phyloP scores from a whole-genome alignment of 2,888 invertebrate genomes.

The Clunio marinus region DNA sequence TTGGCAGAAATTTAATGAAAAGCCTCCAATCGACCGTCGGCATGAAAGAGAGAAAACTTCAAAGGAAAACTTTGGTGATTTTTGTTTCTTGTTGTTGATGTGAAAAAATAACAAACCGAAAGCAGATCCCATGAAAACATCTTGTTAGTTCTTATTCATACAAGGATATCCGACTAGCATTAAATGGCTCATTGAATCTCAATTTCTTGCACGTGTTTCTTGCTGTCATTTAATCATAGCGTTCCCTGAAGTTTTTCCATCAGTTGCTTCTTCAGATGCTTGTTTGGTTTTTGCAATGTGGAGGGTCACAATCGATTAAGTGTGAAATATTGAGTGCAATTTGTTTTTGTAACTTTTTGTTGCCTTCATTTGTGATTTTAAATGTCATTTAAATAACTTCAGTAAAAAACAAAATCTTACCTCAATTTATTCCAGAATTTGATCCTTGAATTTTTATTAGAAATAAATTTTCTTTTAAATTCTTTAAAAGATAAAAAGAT shows the following conservation, averaged over 20 bases:
- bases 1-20: not conserved
- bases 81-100: constrained; percentile 26
- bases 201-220: constrained; percentile 32
- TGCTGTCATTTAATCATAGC: not conserved
- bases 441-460: too few species aligned
- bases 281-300: not conserved
- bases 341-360: too few species aligned
- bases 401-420: too few species aligned
- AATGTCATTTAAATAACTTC: too few species aligned
- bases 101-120: constrained; percentile 28
- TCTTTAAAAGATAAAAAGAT: too few species aligned
- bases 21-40: constrained; percentile 1
- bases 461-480: too few species aligned
- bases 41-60: not conserved
- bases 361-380: too few species aligned
- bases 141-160: not conserved
- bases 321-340: too few species aligned
- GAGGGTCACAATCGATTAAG: too few species aligned
- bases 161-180: constrained; percentile 30
- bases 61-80: not conserved
- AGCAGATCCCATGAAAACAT: not conserved
- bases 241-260: not conserved
- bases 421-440: too few species aligned
- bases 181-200: constrained; percentile 26
- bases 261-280: not conserved